These are phyloP conservation scores for Carettochelys insculpta DNA, from an alignment of 2,113 vertebrate genomes.

Conservation along the genomic window DNA sequence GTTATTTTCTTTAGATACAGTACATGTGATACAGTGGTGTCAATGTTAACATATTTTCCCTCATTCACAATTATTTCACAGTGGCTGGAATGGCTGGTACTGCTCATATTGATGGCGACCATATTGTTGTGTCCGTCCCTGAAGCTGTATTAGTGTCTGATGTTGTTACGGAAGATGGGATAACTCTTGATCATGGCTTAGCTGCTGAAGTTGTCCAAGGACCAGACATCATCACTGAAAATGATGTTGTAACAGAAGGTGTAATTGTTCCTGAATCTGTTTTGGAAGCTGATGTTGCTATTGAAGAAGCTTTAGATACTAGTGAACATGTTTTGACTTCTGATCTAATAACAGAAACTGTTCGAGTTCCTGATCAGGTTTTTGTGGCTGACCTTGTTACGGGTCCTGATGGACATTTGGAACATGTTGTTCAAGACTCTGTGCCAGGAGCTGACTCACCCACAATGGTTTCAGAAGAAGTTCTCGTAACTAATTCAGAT, in stretches of 20 bases:
- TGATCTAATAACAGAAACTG: constrained; percentile 85
- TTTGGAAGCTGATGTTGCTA: constrained; percentile 89
- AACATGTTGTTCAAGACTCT: constrained; percentile 85
- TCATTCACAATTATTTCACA: constrained; percentile 69
- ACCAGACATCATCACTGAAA: constrained; percentile 87
- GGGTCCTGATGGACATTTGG: constrained; percentile 87
- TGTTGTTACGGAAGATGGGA: constrained; percentile 94
- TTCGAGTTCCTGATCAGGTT: constrained; percentile 89
- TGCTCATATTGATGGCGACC: constrained; percentile 96
- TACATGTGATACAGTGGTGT: constrained; percentile 6
- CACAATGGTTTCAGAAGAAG: constrained; percentile 90
- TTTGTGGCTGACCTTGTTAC: constrained; percentile 95
- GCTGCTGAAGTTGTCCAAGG: constrained; percentile 92
- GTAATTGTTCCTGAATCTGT: constrained; percentile 92
- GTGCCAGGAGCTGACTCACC: constrained; percentile 80
- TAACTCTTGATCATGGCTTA: constrained; percentile 91
- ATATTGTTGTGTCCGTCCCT: constrained; percentile 97
- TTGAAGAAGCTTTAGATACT: constrained; percentile 91
- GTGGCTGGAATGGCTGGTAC: constrained; percentile 97
- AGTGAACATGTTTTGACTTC: constrained; percentile 88
- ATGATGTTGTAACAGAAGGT: constrained; percentile 85
- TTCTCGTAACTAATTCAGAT: constrained; percentile 91
- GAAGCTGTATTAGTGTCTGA: constrained; percentile 97
- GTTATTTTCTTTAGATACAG: not conserved
- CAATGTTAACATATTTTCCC: constrained; percentile 52